Evolutionary conservation across 2,113 vertebrate species (phyloP), one percentile per base, ranked within the genome.

Genomic region (Irena cyanogastra): DNA sequence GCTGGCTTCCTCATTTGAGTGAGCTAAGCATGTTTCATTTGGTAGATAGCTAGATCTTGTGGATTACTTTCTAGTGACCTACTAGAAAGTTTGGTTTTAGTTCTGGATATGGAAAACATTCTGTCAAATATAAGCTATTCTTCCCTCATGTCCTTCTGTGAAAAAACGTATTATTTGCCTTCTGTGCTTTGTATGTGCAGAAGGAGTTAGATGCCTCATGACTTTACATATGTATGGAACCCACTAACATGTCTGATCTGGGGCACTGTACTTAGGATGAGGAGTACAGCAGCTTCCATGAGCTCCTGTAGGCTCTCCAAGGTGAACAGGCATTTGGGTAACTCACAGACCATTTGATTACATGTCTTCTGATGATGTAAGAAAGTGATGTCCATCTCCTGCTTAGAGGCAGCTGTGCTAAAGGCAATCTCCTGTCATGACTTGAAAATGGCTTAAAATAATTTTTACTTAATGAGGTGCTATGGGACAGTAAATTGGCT

Each of bases 211-310:
- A 17, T 85, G 50, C 37, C 18, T 47, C 6, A 5, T 37, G 35
- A 33, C 33, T 86, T 83, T 30, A 11, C 0, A 0, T 17, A 11
- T 4, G 1, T 23, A 26, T 50, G 72, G 59, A 81, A 63, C 22
- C 8, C 20, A 14, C 9, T 42, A 47, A 76, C 0, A 0, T 59
- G 7, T 79, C 42, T 89, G 70, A 12, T 88, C 5, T 63, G 26
- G 35, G 63, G 5, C 1, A 2, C 2, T 57, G 17, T 61, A 31
- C 64, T 53, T 49, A 35, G 49, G 27, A 35, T 60, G 10, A 71
- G 33, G 22, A 61, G 5, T 47, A 42, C 20, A 71, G 39, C 61
- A 88, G 18, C 24, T 59, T 4, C 63, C 70, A 53, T 42, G 27
- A 86, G 10, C 41, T 89, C 20, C 16, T 78, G 22, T 26, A 68